Base-by-base conservation (phyloP, 2,888 invertebrate genomes). In the Hoplodrina ambigua region DNA sequence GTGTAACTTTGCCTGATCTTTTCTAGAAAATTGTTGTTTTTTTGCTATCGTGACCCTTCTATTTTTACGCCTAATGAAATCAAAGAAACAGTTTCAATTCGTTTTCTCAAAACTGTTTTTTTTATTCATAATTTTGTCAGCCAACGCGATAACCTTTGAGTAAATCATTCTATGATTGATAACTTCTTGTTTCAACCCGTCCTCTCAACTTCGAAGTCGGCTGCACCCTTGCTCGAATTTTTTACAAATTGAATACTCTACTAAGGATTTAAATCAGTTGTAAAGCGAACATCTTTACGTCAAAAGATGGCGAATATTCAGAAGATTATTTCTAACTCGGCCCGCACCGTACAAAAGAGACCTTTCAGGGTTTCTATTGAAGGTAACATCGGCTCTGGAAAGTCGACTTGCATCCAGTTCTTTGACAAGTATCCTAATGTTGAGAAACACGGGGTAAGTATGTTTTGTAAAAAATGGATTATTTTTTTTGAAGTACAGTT, bases 321-420 rank as follows among this genome's bases (percentile, higher is more conserved):
- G 33, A 94, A 92, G 77, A 77, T 85, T n/a, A 74, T 94, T 30
- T 73, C 83, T 73, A 92, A 80, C 85, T 87, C 88, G n/a, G 88
- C 90, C 8, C 91, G 93, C 15, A 70, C 78, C 20, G 81, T 85
- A 2, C 80, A 81, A 2, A 94, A 91, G 67, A 89, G 96, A 71
- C 97, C 97, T 4, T 97, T 97, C 86, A 97, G 97, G 58, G 97
- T 98, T 0, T 97, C 97, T 49, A 97, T 98, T 62, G 98, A 98
- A 92, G 98, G 98, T 20, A 98, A 98, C 86, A 98, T 98, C 80
- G 98, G 98, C 17, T 97, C 97, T 78, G 98, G 98, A 10, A 98
- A 98, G 92, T 98, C 98, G 1, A 97, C 98, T 0, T 98, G 98
- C 85, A 93, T 98, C 55, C 96, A 97, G 73, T 96, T 97, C 89